Conservation (phyloP, 2,797 vertebrate genomes). For the Myiotriccus ornatus region DNA sequence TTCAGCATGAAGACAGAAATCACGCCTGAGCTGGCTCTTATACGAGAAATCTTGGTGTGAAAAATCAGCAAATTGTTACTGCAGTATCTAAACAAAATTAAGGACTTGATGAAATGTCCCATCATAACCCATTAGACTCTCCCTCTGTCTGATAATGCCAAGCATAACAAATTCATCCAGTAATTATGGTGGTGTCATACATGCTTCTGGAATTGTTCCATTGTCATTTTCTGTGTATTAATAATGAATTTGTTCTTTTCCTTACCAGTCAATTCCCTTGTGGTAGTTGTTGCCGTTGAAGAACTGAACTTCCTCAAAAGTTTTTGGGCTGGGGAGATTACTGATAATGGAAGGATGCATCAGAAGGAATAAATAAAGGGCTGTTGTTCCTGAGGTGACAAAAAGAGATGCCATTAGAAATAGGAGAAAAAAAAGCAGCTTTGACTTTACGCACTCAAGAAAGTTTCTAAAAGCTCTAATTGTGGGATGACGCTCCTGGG, state of each 20-base stretch:
- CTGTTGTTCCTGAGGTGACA: conserved; percentile 87
- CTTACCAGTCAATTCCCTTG: conserved; percentile 97
- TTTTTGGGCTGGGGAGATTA: conserved; percentile 92
- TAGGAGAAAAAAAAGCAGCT: background rate
- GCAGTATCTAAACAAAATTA: conserved; percentile 50
- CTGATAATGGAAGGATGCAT: conserved; percentile 97
- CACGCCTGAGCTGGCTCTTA: background rate
- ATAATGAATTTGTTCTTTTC: background rate
- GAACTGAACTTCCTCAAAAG: conserved; percentile 98
- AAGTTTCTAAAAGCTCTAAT: background rate
- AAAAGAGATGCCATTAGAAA: background rate
- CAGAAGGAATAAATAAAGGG: conserved; percentile 96
- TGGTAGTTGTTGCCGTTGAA: conserved; percentile 98
- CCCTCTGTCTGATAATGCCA: conserved; percentile 25
- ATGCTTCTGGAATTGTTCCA: conserved; percentile 46
- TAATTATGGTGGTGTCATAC: conserved; percentile 45
- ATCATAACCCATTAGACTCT: conserved; percentile 56
- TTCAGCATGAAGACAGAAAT: background rate
- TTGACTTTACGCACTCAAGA: background rate
- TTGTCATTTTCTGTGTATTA: conserved; percentile 26
- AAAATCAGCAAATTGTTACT: conserved; percentile 27
- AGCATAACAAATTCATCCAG: conserved; percentile 52
- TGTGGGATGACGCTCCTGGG: background rate
- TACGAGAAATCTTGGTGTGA: background rate
- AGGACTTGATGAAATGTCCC: conserved; percentile 41